Base-by-base conservation (phyloP, 2,888 invertebrate genomes). In the Timema cristinae region DNA sequence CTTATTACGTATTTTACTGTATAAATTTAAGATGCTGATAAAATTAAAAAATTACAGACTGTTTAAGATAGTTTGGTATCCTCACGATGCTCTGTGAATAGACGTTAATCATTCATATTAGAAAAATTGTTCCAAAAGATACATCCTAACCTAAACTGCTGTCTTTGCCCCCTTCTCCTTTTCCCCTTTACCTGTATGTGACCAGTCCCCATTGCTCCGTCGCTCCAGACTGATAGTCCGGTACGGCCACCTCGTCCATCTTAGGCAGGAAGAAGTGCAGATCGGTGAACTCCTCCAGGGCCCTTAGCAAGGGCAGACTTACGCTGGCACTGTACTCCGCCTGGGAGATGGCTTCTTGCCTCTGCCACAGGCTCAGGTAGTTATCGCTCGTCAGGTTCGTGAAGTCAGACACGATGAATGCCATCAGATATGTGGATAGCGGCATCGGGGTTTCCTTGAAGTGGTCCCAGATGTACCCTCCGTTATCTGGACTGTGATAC, bases 191-290 rank as follows among this genome's bases (percentile, higher is more conserved):
- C 89, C 89, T 87, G 81, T 89, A 93, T 0, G 91, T 91, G 11
- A 93, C 87, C 15, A 93, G 80, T 0, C 93, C 93, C 92, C 93
- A 93, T 79, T 93, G 93, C 80, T 93, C 84, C 83, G n/a, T 84
- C 50, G 83, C 84, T 9, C 83, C 83, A 7, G 84, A 83, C 16
- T 81, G 79, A 54, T 73, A 75, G 66, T 75, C 75, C 9, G 75
- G 75, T 11, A 75, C 49, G 10, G 75, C 75, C 68, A 85, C 82
- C 82, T 85, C 83, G 78, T 86, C 86, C 67, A 81, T 78, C 77
- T 84, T 83, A 11, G 81, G 79, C 50, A 83, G 77, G 7, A 82
- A 81, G 77, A 82, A 84, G 15, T 79, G 76, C 52, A 83, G 79
- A 63, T 78, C 79, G 76, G 84, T 79, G 77, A 85, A 85, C 75